Percentiles rank a stretch among this genome's conserved stretches.
These are phyloP conservation scores for Archips crataeganus DNA, from an alignment of 2,888 invertebrate species.

Conservation along the genomic window DNA sequence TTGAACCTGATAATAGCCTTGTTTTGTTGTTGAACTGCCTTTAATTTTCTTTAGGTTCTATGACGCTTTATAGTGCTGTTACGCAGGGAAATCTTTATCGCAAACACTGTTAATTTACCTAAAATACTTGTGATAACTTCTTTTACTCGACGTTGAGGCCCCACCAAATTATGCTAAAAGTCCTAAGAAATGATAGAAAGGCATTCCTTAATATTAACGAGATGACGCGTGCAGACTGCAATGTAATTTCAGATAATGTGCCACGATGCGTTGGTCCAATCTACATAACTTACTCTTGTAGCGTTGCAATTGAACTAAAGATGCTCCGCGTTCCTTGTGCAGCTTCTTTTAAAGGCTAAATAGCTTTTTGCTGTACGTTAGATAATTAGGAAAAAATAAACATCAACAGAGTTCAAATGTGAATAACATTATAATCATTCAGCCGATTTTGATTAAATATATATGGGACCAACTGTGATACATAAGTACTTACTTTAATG, in stretches of 20 bases:
- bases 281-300: slow-evolving; percentile 26
- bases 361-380: not conserved
- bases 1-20: not conserved
- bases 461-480: no score
- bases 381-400: not conserved
- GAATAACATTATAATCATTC: no score
- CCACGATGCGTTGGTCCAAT: slow-evolving; percentile 36
- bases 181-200: not conserved
- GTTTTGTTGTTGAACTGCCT: not conserved
- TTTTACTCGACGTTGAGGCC: not conserved
- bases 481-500: no score
- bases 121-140: not conserved
- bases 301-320: slow-evolving; percentile 3
- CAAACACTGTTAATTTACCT: not conserved
- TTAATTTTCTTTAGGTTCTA: not conserved
- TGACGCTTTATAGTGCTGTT: not conserved
- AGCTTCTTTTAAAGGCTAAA: slow-evolving; percentile 9
- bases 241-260: slow-evolving; percentile 54
- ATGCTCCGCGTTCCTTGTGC: slow-evolving; percentile 14
- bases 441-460: no score
- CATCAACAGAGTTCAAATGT: no score
- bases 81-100: not conserved
- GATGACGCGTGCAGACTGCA: slow-evolving; percentile 46
- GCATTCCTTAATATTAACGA: slow-evolving; percentile 18
- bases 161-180: slow-evolving; percentile 12